phyloP scores from a whole-genome alignment of 2,888 invertebrate genomes.

The Sialis lutaria region DNA sequence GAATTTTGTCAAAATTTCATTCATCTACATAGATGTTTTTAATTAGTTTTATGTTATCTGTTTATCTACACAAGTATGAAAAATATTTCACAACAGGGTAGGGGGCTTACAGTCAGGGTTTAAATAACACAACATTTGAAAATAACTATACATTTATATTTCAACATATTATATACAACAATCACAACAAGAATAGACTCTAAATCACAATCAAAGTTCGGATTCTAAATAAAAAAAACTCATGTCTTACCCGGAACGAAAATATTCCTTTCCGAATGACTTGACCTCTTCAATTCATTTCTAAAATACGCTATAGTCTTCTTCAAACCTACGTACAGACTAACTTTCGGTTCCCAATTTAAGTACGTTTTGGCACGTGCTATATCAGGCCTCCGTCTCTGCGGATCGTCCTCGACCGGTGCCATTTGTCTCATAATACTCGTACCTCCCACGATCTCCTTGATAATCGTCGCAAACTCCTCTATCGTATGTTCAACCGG shows the following conservation, averaged over 20 bases:
- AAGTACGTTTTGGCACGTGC: conserved; percentile 66
- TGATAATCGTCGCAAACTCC: conserved; percentile 77
- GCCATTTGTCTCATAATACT: conserved; percentile 70
- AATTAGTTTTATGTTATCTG: too few species aligned
- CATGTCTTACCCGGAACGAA: conserved; percentile 14
- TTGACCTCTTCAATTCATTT: conserved; percentile 57
- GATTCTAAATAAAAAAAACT: not conserved
- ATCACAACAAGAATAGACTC: too few species aligned
- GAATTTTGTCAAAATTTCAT: too few species aligned
- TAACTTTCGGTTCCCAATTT: conserved; percentile 83
- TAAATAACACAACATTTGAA: too few species aligned
- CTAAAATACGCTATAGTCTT: conserved; percentile 89
- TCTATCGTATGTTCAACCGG: conserved; percentile 94
- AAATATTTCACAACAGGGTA: too few species aligned
- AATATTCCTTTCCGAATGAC: conserved; percentile 34
- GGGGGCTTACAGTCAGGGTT: too few species aligned
- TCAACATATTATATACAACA: too few species aligned
- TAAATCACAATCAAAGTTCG: not conserved
- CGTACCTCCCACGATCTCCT: conserved; percentile 66
- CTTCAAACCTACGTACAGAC: conserved; percentile 69
- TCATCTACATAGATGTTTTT: too few species aligned
- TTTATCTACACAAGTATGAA: too few species aligned
- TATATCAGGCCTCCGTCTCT: conserved; percentile 86
- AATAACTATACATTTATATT: too few species aligned
- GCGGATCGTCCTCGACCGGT: conserved; percentile 92